Conservation (phyloP, 2,888 invertebrate genomes). For the Parnassius smintheus region DNA sequence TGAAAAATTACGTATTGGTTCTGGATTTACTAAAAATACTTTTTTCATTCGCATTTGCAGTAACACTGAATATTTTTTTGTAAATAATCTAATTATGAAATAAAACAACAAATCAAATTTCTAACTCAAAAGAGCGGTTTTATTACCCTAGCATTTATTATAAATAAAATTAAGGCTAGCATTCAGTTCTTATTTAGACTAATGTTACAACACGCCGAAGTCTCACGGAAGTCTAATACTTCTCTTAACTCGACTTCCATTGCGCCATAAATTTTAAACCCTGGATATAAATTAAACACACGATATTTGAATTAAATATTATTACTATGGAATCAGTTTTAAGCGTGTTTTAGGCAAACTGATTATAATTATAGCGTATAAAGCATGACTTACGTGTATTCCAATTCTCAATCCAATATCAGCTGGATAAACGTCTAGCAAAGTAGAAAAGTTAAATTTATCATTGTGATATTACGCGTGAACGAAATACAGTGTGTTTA, state of each 20-base stretch:
- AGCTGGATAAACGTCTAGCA: too few species aligned
- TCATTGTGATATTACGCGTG: neutral
- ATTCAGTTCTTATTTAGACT: conserved; percentile 77
- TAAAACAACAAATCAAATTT: conserved; percentile 70
- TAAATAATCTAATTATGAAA: conserved; percentile 38
- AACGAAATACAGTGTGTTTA: conserved; percentile 35
- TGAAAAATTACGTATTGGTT: too few species aligned
- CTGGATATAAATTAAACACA: conserved; percentile 16
- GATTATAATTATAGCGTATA: too few species aligned
- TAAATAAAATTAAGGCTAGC: conserved; percentile 80
- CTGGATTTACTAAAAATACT: too few species aligned
- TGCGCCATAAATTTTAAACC: conserved; percentile 3
- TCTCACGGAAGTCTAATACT: conserved; percentile 6
- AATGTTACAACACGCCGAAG: conserved; percentile 53
- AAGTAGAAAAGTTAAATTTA: too few species aligned
- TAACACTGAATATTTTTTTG: neutral
- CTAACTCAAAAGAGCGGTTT: conserved; percentile 79
- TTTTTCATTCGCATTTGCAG: neutral
- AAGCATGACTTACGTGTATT: neutral
- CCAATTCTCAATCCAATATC: too few species aligned
- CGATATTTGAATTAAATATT: neutral
- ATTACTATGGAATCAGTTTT: too few species aligned
- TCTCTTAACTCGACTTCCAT: neutral
- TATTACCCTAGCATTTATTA: conserved; percentile 77
- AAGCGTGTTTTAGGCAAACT: too few species aligned